These are phyloP conservation scores for Lissocephala sabroskyi DNA, from an alignment of 2,888 invertebrate genomes.

Conservation along the genomic window DNA sequence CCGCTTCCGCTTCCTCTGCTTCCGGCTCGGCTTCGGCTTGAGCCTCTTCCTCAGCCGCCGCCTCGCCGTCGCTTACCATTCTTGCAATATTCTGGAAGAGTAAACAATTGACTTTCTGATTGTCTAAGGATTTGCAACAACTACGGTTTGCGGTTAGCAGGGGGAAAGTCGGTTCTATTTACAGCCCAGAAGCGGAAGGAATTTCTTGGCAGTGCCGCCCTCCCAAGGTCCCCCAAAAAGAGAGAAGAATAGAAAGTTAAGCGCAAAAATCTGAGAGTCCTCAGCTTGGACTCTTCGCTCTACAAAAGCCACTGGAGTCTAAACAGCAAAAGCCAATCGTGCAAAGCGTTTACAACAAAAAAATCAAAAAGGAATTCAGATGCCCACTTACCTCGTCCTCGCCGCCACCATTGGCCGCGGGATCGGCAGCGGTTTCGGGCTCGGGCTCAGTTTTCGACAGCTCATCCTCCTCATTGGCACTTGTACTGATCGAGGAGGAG, in stretches of 20 bases:
- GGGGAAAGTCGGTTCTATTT: too few relatives aligned
- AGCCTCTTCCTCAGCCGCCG: conserved; percentile 1
- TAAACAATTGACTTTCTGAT: conserved; percentile 74
- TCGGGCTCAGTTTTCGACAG: conserved; percentile 39
- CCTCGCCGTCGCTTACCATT: conserved; percentile 55
- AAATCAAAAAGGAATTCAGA: conserved; percentile 2
- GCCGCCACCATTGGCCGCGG: conserved; percentile 24
- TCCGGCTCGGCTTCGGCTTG: conserved; percentile 5
- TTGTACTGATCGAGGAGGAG: conserved; percentile 35
- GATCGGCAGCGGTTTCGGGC: conserved; percentile 25
- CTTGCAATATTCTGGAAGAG: conserved; percentile 72
- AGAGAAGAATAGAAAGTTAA: too few relatives aligned
- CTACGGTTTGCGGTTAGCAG: too few relatives aligned
- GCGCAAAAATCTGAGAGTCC: too few relatives aligned
- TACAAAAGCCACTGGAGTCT: too few relatives aligned
- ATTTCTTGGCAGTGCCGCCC: too few relatives aligned
- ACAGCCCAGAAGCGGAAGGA: too few relatives aligned
- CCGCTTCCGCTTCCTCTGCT: conserved; percentile 24
- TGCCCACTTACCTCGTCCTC: conserved; percentile 43
- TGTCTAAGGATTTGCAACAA: too few relatives aligned
- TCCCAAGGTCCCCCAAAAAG: too few relatives aligned
- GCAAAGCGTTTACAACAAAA: conserved; percentile 15
- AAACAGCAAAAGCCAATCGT: conserved; percentile 45
- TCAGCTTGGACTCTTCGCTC: too few relatives aligned
- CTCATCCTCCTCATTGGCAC: conserved; percentile 58